A percentile compares a stretch with the other conserved stretches of the same genome.
phyloP scores from a whole-genome alignment of 2,888 invertebrate species.

The Pterostichus madidus region DNA sequence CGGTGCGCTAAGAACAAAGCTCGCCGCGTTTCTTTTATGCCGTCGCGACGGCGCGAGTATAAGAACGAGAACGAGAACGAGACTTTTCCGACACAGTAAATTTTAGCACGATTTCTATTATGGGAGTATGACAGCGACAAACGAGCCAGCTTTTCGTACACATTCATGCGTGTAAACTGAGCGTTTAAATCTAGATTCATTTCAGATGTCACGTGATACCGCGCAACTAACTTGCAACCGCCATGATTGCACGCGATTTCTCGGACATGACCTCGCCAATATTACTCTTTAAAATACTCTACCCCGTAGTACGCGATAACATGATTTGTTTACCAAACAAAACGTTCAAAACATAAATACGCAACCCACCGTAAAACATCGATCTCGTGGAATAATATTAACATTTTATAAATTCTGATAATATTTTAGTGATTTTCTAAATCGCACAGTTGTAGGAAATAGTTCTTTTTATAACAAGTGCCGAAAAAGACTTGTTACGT shows the following conservation, averaged over 20 bases:
- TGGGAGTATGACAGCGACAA: slow-evolving; percentile 67
- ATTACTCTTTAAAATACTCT: not conserved
- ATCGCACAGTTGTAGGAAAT: too few species aligned
- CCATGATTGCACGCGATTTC: not conserved
- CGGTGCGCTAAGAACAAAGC: slow-evolving; percentile 66
- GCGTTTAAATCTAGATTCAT: slow-evolving; percentile 65
- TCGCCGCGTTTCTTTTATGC: slow-evolving; percentile 27
- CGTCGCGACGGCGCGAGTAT: not conserved
- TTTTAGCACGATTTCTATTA: slow-evolving; percentile 67
- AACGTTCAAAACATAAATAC: too few species aligned
- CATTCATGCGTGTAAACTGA: slow-evolving; percentile 66
- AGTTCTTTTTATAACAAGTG: too few species aligned
- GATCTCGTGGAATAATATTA: too few species aligned
- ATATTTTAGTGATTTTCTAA: too few species aligned
- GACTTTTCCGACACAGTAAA: slow-evolving; percentile 64
- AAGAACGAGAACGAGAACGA: not conserved
- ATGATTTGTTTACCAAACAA: too few species aligned
- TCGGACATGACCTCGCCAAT: not conserved
- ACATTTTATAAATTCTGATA: too few species aligned
- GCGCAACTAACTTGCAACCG: too few species aligned
- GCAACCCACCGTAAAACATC: too few species aligned
- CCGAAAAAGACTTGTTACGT: too few species aligned
- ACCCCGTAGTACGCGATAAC: too few species aligned
- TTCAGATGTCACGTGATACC: too few species aligned
- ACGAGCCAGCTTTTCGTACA: slow-evolving; percentile 61